Base-by-base conservation (phyloP, 2,888 invertebrate species). In the Bellardia bayeri region DNA sequence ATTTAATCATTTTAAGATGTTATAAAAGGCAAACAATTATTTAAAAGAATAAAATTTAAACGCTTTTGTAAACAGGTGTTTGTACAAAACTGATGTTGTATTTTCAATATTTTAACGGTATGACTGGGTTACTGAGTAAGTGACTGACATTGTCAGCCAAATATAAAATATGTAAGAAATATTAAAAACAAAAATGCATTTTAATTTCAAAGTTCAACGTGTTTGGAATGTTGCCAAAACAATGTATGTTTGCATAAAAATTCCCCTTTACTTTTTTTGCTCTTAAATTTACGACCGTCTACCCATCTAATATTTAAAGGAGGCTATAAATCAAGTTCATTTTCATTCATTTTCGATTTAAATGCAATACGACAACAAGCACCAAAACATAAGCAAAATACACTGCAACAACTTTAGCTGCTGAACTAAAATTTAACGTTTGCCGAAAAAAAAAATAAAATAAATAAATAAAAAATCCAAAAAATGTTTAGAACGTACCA, bases 321-420 rank as follows among this genome's bases (percentile, higher is more conserved):
- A 74, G 87, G 84, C 76, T 68, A 87, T 87, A 87, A 87, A 87
- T 87, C 82, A 82, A 87, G 82, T 87, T 83, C 61, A 82, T 87
- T 74, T 84, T 85, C 87, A 78, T 87, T 83, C 61, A 82, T 87
- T 74, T 84, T 85, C 87, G 82, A 85, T 87, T 82, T 85, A 75
- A 81, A 85, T 75, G 76, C 85, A 75, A 81, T 42, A 56, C 75
- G 33, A 63, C 30, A 83, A 71, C 66, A 68, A 84, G 81, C 84
- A 76, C 83, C 86, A 76, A 83, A 76, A 58, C 23, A 78, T 37
- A 37, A 37, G 37, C 3, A 33, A 76, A 54, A 37, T 7, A 71
- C 54, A 61, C 61, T 37, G 16, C 4, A 69, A 71, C 40, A 71
- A 54, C 33, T 40, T 54, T n/a, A 42, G 11, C 23, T 64, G 56